Conservation (phyloP, 2,797 vertebrate species). For the Bovichtus diacanthus region DNA sequence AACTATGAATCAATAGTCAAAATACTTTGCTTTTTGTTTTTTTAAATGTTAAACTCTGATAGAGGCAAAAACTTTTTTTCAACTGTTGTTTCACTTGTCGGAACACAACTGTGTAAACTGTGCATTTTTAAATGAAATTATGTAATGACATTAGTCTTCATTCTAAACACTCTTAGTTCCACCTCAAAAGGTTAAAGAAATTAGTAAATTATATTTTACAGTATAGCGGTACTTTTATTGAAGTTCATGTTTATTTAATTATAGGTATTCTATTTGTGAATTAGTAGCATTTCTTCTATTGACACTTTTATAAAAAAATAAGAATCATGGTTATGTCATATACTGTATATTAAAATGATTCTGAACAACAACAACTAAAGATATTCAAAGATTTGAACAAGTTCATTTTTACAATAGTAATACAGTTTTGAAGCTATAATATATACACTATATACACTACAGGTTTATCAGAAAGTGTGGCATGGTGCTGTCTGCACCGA, state of each 20-base stretch:
- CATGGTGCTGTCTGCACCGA: neutral
- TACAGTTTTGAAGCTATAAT: neutral
- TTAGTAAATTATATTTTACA: no score
- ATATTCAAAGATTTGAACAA: neutral
- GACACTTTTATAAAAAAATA: no score
- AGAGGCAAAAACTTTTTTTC: no score
- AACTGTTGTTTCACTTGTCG: neutral
- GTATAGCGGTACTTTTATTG: no score
- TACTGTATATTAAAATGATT: no score
- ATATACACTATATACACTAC: neutral
- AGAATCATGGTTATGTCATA: no score
- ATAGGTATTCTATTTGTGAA: neutral
- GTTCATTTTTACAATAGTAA: neutral
- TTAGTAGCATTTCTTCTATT: neutral
- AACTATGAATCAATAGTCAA: no score
- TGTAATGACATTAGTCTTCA: neutral
- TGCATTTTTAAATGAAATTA: neutral
- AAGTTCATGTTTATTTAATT: neutral
- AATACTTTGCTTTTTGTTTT: no score
- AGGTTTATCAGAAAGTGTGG: neutral
- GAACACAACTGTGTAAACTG: neutral
- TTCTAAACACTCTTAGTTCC: neutral
- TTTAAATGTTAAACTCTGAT: no score
- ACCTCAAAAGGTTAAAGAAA: neutral
- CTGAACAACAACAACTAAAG: neutral